Base-by-base conservation (phyloP, 2,888 invertebrate species). In the Gasteruption jaculator region DNA sequence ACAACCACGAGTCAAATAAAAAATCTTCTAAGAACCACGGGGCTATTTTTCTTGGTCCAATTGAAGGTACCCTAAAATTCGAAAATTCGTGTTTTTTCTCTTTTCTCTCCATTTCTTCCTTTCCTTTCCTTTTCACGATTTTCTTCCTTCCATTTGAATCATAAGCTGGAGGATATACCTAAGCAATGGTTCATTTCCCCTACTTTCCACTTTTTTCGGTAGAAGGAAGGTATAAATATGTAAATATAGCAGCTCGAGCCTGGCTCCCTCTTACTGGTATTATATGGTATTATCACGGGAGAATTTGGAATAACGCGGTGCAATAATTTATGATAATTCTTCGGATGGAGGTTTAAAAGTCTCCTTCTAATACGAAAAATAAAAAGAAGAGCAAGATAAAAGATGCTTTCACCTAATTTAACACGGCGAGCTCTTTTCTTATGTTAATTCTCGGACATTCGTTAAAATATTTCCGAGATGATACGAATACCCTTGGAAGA, bases 321-420 rank as follows among this genome's bases (percentile, higher is more conserved):
- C 40, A 45, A 56, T 53, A 54, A 56, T 57, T 58, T 57, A 55
- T 50, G 58, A 55, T 58, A 53, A 60, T 60, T 4, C 26, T 26
- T 26, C n/a, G n/a, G 11, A 12, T 5, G 26, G 8, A 14, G 14
- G 8, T 26, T 26, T 7, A 12, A 12, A 26, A 12, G 11, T 5
- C 11, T 26, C 4, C 26, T 8, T 5, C 26, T 5, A 8, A 5
- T 4, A 8, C 3, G 12, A 6, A 7, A 10, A 8, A 26, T 12
- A n/a, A n/a, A n/a, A 12, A 22, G 24, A n/a, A 35, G 10, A 22
- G 7, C 2, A 24, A 35, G 10, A 12, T 35, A 16, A 35, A 6
- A 22, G 37, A 45, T n/a, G n/a, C n/a, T 41, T 40, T 41, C 42
- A 46, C 24, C 36, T 38, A 49, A 51, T 53, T 53, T 46, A 26